Evolutionary conservation across 2,888 invertebrate species (phyloP).

Genomic region (Steromphala cineraria): DNA sequence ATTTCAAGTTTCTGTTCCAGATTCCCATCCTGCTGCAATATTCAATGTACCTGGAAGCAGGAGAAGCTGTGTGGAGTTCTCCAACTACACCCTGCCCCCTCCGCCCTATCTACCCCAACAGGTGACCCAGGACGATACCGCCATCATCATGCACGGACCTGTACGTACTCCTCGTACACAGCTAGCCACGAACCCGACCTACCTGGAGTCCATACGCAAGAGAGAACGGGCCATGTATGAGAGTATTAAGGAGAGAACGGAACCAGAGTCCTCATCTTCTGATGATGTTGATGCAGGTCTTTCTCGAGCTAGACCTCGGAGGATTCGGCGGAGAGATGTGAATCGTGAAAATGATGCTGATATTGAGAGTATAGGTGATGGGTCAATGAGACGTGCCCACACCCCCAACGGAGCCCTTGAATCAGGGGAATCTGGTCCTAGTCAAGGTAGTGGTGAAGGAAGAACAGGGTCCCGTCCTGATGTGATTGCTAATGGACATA

Average conservation of each 20-base stretch:
- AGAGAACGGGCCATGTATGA: slow-evolving; percentile 36
- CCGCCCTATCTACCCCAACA: slow-evolving; percentile 33
- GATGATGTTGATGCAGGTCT: slow-evolving; percentile 30
- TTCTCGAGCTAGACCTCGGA: slow-evolving; percentile 17
- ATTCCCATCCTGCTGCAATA: not conserved
- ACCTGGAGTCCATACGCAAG: slow-evolving; percentile 28
- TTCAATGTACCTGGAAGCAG: slow-evolving; percentile 43
- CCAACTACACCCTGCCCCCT: slow-evolving; percentile 31
- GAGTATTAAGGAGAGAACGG: slow-evolving; percentile 44
- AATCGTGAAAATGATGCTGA: slow-evolving; percentile 7
- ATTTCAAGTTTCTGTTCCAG: not conserved
- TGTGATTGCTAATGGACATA: not conserved
- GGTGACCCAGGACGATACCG: slow-evolving; percentile 38
- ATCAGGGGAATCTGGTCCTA: not conserved
- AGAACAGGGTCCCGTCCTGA: not conserved
- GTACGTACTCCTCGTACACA: not conserved
- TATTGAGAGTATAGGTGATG: slow-evolving; percentile 1
- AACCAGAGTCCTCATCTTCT: slow-evolving; percentile 33
- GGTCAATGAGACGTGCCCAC: not conserved
- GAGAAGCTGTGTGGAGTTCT: slow-evolving; percentile 37
- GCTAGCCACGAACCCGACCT: slow-evolving; percentile 16
- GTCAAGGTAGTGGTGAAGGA: not conserved
- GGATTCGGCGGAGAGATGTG: not conserved
- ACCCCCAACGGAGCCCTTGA: not conserved
- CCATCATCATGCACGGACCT: not conserved